These are phyloP conservation scores for Melanostoma scalare DNA, from an alignment of 2,888 invertebrate species.

Conservation along the genomic window DNA sequence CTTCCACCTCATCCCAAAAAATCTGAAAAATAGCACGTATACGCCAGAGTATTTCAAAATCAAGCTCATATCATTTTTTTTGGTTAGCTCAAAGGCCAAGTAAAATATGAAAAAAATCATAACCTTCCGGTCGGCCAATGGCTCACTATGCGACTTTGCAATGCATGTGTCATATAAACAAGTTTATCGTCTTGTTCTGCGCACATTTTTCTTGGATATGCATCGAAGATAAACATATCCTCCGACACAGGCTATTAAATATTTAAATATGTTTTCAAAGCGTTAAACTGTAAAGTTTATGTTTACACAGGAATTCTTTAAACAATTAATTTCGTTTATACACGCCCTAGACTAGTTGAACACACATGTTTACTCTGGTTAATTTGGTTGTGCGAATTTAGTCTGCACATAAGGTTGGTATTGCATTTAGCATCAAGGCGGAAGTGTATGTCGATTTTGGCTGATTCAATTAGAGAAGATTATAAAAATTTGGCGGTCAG, in stretches of 20 bases:
- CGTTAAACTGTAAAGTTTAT: conserved; percentile 58
- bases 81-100: no score
- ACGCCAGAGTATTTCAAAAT: conserved; percentile 28
- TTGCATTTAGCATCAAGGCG: conserved; percentile 42
- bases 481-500: conserved; percentile 30
- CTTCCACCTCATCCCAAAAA: no score
- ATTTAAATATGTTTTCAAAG: conserved; percentile 67
- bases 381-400: neutral
- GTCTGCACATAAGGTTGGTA: conserved; percentile 30
- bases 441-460: conserved; percentile 65
- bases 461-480: conserved; percentile 46
- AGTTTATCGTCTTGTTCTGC: neutral
- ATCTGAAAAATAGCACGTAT: conserved; percentile 26
- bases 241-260: conserved; percentile 66
- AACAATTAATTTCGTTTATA: conserved; percentile 56
- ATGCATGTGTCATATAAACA: conserved; percentile 40
- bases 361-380: conserved; percentile 1
- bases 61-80: no score
- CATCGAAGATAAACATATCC: conserved; percentile 49
- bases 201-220: conserved; percentile 5
- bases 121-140: neutral
- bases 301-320: conserved; percentile 69
- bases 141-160: neutral
- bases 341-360: neutral
- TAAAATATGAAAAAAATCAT: no score